phyloP scores from a whole-genome alignment of 1,140 invertebrate genomes.

The Pemphigus obesinymphae region DNA sequence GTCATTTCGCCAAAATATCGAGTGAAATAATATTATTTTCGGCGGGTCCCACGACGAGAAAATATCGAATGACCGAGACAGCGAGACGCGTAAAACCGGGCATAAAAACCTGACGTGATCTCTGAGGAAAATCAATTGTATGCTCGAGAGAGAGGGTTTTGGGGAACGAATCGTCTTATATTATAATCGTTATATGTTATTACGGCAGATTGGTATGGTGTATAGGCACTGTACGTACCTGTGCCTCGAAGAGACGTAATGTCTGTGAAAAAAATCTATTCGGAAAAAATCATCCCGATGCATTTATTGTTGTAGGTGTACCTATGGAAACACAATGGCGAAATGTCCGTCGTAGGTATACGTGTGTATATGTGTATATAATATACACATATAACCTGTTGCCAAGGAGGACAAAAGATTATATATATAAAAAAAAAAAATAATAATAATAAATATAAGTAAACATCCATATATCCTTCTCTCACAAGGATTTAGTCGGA shows the following conservation, averaged over 20 bases:
- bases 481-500: conserved; percentile 15
- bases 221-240: not conserved
- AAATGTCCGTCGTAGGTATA: not conserved
- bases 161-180: too few relatives aligned
- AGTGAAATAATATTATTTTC: too few relatives aligned
- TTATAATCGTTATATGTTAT: too few relatives aligned
- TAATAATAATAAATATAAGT: conserved; percentile 8
- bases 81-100: not conserved
- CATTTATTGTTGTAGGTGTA: not conserved
- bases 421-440: too few relatives aligned
- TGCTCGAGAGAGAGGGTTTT: not conserved
- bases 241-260: not conserved
- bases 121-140: not conserved
- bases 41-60: too few relatives aligned
- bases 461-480: conserved; percentile 30
- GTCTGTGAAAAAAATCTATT: conserved; percentile 2
- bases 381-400: conserved; percentile 11
- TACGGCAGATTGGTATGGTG: too few relatives aligned
- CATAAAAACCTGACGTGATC: not conserved
- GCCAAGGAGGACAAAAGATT: conserved; percentile 7
- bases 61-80: not conserved
- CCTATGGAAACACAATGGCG: not conserved
- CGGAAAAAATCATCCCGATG: not conserved
- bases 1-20: too few relatives aligned
- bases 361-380: not conserved